phyloP scores from a whole-genome alignment of 2,113 vertebrate genomes.

The Pangasianodon hypophthalmus region DNA sequence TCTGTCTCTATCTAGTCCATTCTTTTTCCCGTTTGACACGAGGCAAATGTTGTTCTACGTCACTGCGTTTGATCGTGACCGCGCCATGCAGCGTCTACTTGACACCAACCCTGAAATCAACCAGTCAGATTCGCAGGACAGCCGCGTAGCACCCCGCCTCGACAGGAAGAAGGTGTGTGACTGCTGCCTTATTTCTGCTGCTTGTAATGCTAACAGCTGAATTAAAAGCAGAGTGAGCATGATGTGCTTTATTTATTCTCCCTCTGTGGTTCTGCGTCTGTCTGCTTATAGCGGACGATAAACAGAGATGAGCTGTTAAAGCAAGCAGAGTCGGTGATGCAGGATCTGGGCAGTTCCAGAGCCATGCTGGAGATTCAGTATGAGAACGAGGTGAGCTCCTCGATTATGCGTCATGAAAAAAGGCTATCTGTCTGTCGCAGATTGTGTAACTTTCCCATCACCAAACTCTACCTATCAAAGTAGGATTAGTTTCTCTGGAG shows the following conservation, averaged over 20 bases:
- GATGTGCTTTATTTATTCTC: background rate
- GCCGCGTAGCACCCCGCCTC: constrained; percentile 94
- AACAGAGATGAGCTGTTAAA: constrained; percentile 97
- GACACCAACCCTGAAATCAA: constrained; percentile 99
- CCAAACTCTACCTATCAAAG: background rate
- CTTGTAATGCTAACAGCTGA: background rate
- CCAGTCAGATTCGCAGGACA: constrained; percentile 98
- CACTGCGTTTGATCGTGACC: constrained; percentile 98
- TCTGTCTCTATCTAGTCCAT: constrained; percentile 79
- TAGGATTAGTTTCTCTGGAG: background rate
- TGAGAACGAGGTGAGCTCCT: constrained; percentile 91
- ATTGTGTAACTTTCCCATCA: background rate
- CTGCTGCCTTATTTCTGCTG: background rate
- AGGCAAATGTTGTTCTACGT: constrained; percentile 99
- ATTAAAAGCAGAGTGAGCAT: background rate
- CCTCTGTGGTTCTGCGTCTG: constrained; percentile 21
- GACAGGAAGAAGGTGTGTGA: constrained; percentile 93
- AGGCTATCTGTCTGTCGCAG: background rate
- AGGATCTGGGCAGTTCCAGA: constrained; percentile 96
- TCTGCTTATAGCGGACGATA: constrained; percentile 87
- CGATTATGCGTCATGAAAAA: background rate
- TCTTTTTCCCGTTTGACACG: constrained; percentile 99
- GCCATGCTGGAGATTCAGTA: constrained; percentile 99
- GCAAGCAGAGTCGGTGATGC: constrained; percentile 98
- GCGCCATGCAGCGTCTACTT: constrained; percentile 96